A percentile compares a stretch with the other conserved stretches of the same genome.
phyloP scores from a whole-genome alignment of 53 echinoderm and acorn worm genomes.

The Echinarachnius parma region DNA sequence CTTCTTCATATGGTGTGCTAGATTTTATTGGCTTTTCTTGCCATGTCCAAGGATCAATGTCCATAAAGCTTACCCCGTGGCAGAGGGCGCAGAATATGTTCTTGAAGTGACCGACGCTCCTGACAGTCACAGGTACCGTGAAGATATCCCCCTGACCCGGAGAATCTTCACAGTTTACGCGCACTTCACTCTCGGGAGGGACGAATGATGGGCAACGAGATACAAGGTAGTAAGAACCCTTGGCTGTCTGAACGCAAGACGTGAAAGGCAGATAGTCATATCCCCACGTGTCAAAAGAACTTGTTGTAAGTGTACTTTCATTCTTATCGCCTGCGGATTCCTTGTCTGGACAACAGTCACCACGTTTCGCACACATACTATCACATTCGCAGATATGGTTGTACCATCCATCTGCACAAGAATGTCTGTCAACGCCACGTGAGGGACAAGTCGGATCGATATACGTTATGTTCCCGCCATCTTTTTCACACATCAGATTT shows the following conservation, averaged over 20 bases:
- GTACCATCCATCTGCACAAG: background rate
- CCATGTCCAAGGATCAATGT: background rate
- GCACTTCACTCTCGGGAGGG: background rate
- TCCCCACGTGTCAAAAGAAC: too few relatives aligned
- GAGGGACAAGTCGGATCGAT: background rate
- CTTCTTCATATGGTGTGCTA: too few relatives aligned
- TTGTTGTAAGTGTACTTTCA: too few relatives aligned
- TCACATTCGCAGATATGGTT: slow-evolving; percentile 6
- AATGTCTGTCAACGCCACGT: background rate
- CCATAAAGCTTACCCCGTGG: slow-evolving; percentile 18
- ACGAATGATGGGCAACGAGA: too few relatives aligned
- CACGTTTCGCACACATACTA: background rate
- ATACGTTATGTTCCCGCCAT: background rate
- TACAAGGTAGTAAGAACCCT: slow-evolving; percentile 7
- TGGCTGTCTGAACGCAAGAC: background rate
- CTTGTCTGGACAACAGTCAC: slow-evolving; percentile 13
- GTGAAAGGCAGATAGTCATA: slow-evolving; percentile 2
- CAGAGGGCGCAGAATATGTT: slow-evolving; percentile 37
- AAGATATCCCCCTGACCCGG: background rate
- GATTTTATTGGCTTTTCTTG: background rate
- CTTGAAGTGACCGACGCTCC: slow-evolving; percentile 21
- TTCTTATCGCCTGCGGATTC: background rate
- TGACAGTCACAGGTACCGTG: slow-evolving; percentile 3
- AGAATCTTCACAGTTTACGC: slow-evolving; percentile 6
- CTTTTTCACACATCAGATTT: background rate